Evolutionary conservation across 2,797 vertebrate genomes (phyloP).

Genomic region (Malurus leucopterus): DNA sequence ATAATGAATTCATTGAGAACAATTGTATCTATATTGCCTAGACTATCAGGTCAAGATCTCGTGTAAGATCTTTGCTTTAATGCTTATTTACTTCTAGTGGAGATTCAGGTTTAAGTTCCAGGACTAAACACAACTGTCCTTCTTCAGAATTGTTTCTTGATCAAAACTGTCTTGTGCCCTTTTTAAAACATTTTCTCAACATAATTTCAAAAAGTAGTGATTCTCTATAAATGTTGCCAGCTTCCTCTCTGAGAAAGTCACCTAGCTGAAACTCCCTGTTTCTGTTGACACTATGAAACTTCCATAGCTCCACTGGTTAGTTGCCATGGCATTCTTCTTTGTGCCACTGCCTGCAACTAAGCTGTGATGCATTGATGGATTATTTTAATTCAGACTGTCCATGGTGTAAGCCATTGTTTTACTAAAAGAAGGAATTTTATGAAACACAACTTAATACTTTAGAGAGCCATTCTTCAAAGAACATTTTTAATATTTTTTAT

Average conservation of each 20-base stretch:
- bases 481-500: neutral
- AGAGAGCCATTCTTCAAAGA: neutral
- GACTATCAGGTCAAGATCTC: neutral
- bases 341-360: conserved; percentile 10
- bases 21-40: neutral
- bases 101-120: neutral
- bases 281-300: neutral
- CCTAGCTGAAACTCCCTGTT: neutral
- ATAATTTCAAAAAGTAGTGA: neutral
- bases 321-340: conserved; percentile 21
- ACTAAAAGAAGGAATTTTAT: neutral
- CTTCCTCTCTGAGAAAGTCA: conserved; percentile 3
- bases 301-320: neutral
- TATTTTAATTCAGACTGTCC: conserved; percentile 54
- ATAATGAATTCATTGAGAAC: neutral
- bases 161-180: neutral
- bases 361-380: conserved; percentile 26
- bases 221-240: neutral
- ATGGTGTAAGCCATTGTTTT: conserved; percentile 32
- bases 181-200: conserved; percentile 4
- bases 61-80: neutral
- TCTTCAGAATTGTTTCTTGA: neutral
- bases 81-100: neutral
- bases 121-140: neutral
- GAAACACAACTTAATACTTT: conserved; percentile 16